Evolutionary conservation across 2,113 vertebrate species (phyloP).

Genomic region (Mionectes macconnelli): DNA sequence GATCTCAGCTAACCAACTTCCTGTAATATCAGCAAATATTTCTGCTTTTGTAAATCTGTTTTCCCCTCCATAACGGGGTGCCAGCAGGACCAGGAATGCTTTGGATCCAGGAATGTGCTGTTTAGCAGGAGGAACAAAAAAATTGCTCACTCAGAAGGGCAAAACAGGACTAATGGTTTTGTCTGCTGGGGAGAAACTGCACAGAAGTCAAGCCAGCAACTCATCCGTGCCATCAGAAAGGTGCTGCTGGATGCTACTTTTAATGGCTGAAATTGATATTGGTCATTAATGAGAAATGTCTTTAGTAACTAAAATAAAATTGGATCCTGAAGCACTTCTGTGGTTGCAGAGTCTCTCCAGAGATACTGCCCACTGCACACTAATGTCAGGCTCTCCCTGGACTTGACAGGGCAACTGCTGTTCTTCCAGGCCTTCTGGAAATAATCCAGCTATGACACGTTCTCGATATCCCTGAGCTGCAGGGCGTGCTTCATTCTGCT

Average conservation of each 20-base stretch:
- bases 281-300: neutral
- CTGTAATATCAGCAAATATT: slow-evolving; percentile 50
- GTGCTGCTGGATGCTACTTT: neutral
- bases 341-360: neutral
- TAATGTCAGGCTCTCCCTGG: neutral
- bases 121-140: slow-evolving; percentile 41
- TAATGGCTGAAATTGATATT: neutral
- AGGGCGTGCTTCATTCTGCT: neutral
- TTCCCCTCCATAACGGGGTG: neutral
- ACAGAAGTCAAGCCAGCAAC: neutral
- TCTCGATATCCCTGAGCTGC: neutral
- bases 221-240: neutral
- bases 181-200: neutral
- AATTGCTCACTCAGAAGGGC: slow-evolving; percentile 29
- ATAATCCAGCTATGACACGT: neutral
- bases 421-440: neutral
- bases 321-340: neutral
- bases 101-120: slow-evolving; percentile 3
- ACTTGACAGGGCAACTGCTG: slow-evolving; percentile 8
- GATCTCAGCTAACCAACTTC: neutral
- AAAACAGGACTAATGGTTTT: neutral
- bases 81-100: neutral
- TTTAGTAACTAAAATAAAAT: neutral
- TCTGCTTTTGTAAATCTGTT: slow-evolving; percentile 25
- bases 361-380: neutral